Evolutionary conservation across 2,888 invertebrate genomes (phyloP), one percentile per base, ranked within the genome.

Genomic region (Molorchus minor): DNA sequence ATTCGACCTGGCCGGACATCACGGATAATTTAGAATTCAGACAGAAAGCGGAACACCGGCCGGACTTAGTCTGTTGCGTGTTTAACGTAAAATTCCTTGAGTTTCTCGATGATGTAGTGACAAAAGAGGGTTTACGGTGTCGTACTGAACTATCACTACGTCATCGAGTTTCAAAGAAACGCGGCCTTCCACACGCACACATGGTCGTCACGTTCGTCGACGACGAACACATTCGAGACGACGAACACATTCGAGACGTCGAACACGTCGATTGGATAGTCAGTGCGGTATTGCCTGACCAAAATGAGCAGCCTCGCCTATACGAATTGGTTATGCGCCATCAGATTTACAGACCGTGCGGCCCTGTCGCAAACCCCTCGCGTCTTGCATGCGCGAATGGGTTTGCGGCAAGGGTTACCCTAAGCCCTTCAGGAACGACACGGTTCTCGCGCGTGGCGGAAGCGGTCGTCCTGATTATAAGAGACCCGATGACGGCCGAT

Each of bases 1-100:
- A n/a, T n/a, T 60, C 61, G 1, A 10, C 29, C 10, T 68, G 68
- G 62, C 41, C 45, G 7, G 67, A 67, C 33, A 67, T 67, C 38
- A 16, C 38, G 4, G 10, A 0, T 7, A 38, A 38, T 7, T 16
- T 38, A 3, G 2, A 38, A n/a, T 10, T 17, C n/a, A 8, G n/a
- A 3, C 54, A 55, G 17, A 54, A 55, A 41, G 25, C 17, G 20
- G 41, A 49, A n/a, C 8, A 59, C 21, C 41, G 58, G 10, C 59
- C 62, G 1, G 56, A 64, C 36, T 44, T 62, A n/a, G 38, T 38
- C 2, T 51, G 40, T 25, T n/a, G 60, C 15, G 35, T 36, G 1
- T 47, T 36, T n/a, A 19, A 35, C 5, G 8, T 29, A 15, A 59
- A 56, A 51, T 20, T 60, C 2, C 25, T 46, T 16, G 61, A 57